A percentile compares a stretch with the other conserved stretches of the same genome.
Evolutionary conservation across 2,113 vertebrate genomes (phyloP).

Genomic region (Echinops telfairi): DNA sequence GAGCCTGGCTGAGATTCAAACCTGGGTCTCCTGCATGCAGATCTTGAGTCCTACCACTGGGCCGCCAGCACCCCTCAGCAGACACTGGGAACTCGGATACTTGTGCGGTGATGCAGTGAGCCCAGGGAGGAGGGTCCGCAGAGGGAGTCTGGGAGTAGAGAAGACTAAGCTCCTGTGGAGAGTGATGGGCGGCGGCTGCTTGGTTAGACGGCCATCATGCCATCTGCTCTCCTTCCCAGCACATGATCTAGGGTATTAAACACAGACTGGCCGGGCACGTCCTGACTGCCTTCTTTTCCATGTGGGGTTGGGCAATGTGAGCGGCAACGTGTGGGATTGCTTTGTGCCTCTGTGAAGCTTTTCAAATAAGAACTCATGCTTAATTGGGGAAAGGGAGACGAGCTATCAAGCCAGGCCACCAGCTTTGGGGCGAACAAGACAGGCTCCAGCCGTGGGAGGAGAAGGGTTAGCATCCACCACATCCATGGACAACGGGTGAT

Average conservation of each 20-base stretch:
- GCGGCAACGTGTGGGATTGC: too few species aligned
- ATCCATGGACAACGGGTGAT: rapidly evolving
- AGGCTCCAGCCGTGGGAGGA: rapidly evolving
- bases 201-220: background rate
- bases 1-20: background rate
- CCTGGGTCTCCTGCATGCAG: background rate
- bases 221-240: background rate
- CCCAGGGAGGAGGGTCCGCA: too few species aligned
- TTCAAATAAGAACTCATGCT: conserved; percentile 32
- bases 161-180: background rate
- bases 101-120: rapidly evolving
- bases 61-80: background rate
- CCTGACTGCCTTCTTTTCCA: too few species aligned
- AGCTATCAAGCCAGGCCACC: background rate
- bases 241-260: too few species aligned
- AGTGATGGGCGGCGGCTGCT: background rate
- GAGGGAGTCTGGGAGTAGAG: background rate
- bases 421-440: background rate
- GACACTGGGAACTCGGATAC: rapidly evolving
- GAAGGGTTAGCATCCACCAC: background rate
- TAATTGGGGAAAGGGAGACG: background rate
- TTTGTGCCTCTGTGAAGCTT: background rate
- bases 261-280: too few species aligned
- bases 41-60: background rate
- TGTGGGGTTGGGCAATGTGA: too few species aligned